Base-by-base conservation (phyloP, 2,797 vertebrate species). In the Lagodon rhomboides region DNA sequence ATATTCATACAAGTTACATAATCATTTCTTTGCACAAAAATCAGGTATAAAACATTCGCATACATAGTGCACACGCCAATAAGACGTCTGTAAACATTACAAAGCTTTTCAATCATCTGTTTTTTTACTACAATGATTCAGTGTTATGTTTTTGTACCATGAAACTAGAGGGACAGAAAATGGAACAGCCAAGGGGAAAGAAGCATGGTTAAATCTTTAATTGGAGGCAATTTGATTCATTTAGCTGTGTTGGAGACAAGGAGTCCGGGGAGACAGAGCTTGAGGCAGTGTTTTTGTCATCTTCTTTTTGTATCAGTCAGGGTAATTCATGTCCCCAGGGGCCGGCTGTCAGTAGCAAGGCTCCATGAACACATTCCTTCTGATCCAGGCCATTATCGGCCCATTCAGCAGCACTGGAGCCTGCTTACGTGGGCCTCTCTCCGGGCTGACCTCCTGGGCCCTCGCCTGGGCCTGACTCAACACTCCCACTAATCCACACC, bases 201-300 rank as follows among this genome's bases (percentile, higher is more conserved):
- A 87, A 86, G 83, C 73, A 88, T 87, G 79, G 89, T 91, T 93
- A 89, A 93, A 95, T 94, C 90, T 93, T 93, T 92, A 94, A 94
- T 91, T 94, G 88, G 90, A 92, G 84, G 86, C 93, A 95, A 93
- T 94, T 92, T 92, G 87, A 95, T 94, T 93, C 86, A 93, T 94
- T 95, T 90, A 90, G 85, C 89, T 86, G 69, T 68, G 77, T 77
- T 94, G 93, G 95, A 95, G 94, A 94, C 92, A 79, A 91, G 85
- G 77, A 94, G 92, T 92, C 93, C 89, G 27, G 84, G 86, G 87
- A 94, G 91, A 93, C 87, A 50, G 90, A 25, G 87, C 93, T 90
- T 44, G 63, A 88, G 89, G 91, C 91, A 66, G 73, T 70, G 81
- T 91, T 93, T 94, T 94, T 95, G 93, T 94, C 93, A 92, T 95